Base-by-base conservation (phyloP, 2,113 vertebrate genomes). In the Xenotilapia longispinis region DNA sequence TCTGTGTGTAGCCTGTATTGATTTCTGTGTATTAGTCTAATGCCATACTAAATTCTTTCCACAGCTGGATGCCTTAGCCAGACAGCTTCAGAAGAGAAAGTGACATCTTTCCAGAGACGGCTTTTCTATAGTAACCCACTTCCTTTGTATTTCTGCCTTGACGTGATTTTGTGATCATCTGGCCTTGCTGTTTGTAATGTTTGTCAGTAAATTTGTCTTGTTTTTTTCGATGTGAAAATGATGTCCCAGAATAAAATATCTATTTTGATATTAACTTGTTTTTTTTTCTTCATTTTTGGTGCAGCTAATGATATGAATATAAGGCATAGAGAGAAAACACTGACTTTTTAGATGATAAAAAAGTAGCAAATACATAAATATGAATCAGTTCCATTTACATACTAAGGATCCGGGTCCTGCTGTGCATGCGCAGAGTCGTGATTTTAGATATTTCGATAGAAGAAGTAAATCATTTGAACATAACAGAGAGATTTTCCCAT, bases 51-150 rank as follows among this genome's bases (percentile, higher is more conserved):
- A 84, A 13, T 87, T 87, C 3, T 92, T 15, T 87, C 87, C 47
- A 80, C 94, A 97, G 97, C 60, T 96, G 75, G 96, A 97, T 63
- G 92, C 95, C 55, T 91, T 97, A 83, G 92, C 96, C 57, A 95
- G 95, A 85, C 96, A 97, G 82, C 96, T 97, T 47, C 96, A 97
- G 90, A 97, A 96, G 90, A 97, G 91, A 85, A 97, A 97, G 91
- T 97, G 94, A 97, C 31, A 21, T n/a, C 63, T 40, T 82, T 68
- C 23, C 9, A 42, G 21, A 5, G 10, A 31, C 2, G 1, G 38
- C 28, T 88, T 91, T 94, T 90, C 89, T 94, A 87, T 54, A 5
- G 33, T 38, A 55, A 81, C 42, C 14, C 23, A 86, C 40, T 31
- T 85, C n/a, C 80, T 83, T 49, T 45, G n/a, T 87, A 11, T 84